Evolutionary conservation across 2,888 invertebrate species (phyloP), one percentile per base, ranked within the genome.

Genomic region (Timema cristinae): DNA sequence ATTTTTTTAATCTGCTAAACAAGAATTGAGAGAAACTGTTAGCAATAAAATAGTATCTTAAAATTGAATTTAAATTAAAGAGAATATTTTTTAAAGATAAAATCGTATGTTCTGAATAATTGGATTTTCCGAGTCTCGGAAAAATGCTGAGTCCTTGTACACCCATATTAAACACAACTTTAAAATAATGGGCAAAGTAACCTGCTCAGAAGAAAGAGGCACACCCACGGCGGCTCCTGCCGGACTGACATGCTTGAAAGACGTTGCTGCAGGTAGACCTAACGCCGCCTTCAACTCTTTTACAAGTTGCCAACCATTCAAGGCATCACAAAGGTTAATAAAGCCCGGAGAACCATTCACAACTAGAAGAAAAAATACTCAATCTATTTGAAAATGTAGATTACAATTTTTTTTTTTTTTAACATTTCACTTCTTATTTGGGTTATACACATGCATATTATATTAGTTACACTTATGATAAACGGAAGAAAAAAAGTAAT

Each of bases 161-260:
- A 32, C 32, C 32, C 32, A 32, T 2, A 2, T n/a, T 7, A 56
- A 16, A 8, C 7, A 8, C 11, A 70, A 15, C 71, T 68, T 47
- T 48, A 68, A 15, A n/a, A 71, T 11, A 71, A n/a, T 48, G 32
- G 32, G 32, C 32, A 32, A 32, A 32, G 32, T 32, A 32, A 63
- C 66, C 68, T 73, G 70, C 48, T 66, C 68, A 50, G 70, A 50
- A 73, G 87, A 87, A 51, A 98, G 84, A 0, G 96, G 92, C 51
- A 91, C 84, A 0, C 93, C 97, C 2, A 98, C 91, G 69, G 98
- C 98, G 2, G 97, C 98, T 6, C 98, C 98, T 13, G 98, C 98
- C 0, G 98, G 98, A 49, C 97, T 97, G 7, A 98, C 98, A 81
- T 99, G 98, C 81, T 99, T 99, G 83, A 99, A 98, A 72, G 97